phyloP scores from a whole-genome alignment of 2,888 invertebrate species.

The Mesorhabditis belari region DNA sequence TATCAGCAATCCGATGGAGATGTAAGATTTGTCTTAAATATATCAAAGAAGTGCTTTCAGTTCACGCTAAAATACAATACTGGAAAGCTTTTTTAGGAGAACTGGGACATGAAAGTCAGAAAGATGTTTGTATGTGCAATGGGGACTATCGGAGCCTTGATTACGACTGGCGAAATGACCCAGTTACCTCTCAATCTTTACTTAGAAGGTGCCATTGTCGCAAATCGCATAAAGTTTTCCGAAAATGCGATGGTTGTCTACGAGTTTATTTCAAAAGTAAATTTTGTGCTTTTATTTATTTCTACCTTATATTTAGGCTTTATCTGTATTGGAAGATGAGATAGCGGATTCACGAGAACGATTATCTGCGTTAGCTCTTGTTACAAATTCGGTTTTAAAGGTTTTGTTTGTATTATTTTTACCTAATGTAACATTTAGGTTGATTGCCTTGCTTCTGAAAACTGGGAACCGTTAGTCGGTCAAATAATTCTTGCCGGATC shows the following conservation, averaged over 20 bases:
- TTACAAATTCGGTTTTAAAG: slow-evolving; percentile 17
- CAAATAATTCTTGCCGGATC: slow-evolving; percentile 92
- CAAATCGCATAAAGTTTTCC: slow-evolving; percentile 65
- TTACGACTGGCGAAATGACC: slow-evolving; percentile 80
- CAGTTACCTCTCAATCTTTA: slow-evolving; percentile 87
- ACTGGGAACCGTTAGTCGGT: slow-evolving; percentile 87
- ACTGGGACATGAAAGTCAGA: slow-evolving; percentile 96
- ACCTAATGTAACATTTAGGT: background rate
- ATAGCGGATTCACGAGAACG: slow-evolving; percentile 30
- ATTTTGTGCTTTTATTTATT: background rate
- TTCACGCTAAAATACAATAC: too few relatives aligned
- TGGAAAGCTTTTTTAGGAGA: too few relatives aligned
- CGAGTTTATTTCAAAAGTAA: slow-evolving; percentile 72
- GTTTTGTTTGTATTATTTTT: slow-evolving; percentile 5
- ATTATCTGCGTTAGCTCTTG: slow-evolving; percentile 24
- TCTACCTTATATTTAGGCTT: slow-evolving; percentile 9
- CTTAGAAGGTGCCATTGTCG: slow-evolving; percentile 77
- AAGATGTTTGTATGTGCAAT: slow-evolving; percentile 98
- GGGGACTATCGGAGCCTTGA: slow-evolving; percentile 83
- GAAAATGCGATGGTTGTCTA: slow-evolving; percentile 95
- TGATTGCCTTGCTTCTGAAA: slow-evolving; percentile 66
- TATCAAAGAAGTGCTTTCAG: background rate
- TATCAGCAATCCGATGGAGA: slow-evolving; percentile 22
- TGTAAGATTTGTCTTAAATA: background rate
- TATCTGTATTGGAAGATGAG: slow-evolving; percentile 35